Percentiles rank a stretch among this genome's conserved stretches.
Conservation (phyloP, 2,113 vertebrate genomes). For the Cheirogaleus medius region DNA sequence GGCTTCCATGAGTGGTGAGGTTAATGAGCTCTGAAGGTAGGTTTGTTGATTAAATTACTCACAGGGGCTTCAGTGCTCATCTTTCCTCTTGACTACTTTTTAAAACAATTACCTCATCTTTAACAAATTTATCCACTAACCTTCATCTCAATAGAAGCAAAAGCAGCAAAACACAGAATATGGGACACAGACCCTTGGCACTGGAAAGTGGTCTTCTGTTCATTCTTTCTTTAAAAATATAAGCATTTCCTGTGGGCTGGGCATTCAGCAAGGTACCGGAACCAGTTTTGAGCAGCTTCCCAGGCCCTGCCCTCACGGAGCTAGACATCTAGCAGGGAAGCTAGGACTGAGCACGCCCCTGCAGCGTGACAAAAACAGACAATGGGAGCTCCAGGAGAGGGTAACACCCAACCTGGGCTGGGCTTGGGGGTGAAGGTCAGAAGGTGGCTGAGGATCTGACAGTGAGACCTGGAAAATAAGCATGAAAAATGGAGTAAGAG, state of each 20-base stretch:
- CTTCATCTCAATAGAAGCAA: not conserved
- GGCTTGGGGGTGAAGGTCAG: not conserved
- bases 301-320: not conserved
- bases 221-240: not conserved
- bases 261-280: not conserved
- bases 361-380: not conserved
- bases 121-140: not conserved
- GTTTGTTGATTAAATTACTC: constrained; percentile 38
- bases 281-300: not conserved
- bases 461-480: not conserved
- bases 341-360: not conserved
- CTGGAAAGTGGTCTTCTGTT: not conserved
- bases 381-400: not conserved
- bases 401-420: not conserved
- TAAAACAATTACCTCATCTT: constrained; percentile 52
- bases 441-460: not conserved
- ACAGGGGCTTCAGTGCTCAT: not conserved
- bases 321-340: not conserved
- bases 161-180: not conserved
- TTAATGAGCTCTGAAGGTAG: constrained; percentile 42
- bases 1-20: constrained; percentile 35
- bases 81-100: constrained; percentile 36
- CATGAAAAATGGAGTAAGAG: not conserved
- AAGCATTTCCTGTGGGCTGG: not conserved
- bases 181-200: not conserved